These are phyloP conservation scores for Phrynosoma platyrhinos DNA, from an alignment of 2,113 vertebrate genomes.

Conservation along the genomic window DNA sequence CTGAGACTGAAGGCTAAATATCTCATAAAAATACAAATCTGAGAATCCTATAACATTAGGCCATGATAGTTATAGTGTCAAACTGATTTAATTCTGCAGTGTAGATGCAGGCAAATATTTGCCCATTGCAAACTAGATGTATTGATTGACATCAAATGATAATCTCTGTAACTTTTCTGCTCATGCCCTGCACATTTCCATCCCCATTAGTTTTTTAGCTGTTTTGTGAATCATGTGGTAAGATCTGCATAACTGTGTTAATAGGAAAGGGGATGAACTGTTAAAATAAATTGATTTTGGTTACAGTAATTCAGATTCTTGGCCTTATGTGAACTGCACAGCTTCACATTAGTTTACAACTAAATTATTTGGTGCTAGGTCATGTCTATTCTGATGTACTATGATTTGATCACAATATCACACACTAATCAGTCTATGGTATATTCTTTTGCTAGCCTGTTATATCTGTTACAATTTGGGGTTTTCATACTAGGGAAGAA, in stretches of 20 bases:
- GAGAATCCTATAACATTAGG: too few species aligned
- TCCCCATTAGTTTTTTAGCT: not conserved
- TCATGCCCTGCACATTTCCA: not conserved
- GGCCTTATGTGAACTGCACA: not conserved
- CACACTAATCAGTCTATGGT: constrained; percentile 42
- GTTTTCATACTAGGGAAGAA: not conserved
- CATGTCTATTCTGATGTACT: constrained; percentile 30
- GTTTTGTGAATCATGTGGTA: not conserved
- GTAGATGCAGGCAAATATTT: not conserved
- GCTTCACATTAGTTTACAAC: constrained; percentile 25
- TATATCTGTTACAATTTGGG: constrained; percentile 10
- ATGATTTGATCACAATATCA: constrained; percentile 45
- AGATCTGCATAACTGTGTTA: not conserved
- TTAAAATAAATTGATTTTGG: constrained; percentile 21
- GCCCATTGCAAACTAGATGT: not conserved
- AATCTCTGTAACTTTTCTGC: not conserved
- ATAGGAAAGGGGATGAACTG: constrained; percentile 2
- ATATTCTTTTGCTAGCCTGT: constrained; percentile 41
- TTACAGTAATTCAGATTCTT: constrained; percentile 24
- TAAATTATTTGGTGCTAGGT: constrained; percentile 8
- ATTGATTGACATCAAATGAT: constrained; percentile 37
- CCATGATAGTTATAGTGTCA: too few species aligned
- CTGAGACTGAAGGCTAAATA: too few species aligned
- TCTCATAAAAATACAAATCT: too few species aligned
- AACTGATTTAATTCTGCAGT: too few species aligned